Evolutionary conservation across 2,797 vertebrate species (phyloP).

Genomic region (Carduelis carduelis): DNA sequence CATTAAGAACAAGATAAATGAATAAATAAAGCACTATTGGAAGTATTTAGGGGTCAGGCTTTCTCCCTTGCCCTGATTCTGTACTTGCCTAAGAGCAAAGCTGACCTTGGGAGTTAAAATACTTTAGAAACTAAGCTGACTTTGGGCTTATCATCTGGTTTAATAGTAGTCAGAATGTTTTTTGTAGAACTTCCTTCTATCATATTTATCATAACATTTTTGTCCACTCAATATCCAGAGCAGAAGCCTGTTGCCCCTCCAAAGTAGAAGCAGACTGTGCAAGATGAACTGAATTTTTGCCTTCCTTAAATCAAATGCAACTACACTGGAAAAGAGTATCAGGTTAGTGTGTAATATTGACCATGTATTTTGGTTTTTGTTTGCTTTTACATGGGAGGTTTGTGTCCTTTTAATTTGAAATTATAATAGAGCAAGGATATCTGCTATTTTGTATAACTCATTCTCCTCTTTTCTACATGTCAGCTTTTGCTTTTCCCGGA

Average conservation of each 20-base stretch:
- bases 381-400: not conserved
- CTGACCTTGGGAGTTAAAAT: not conserved
- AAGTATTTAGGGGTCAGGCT: not conserved
- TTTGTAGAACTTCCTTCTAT: not conserved
- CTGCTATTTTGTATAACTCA: not conserved
- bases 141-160: not conserved
- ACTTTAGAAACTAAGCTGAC: not conserved
- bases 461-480: not conserved
- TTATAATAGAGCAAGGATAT: not conserved
- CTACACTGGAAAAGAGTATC: not conserved
- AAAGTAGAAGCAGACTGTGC: not conserved
- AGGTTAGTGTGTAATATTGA: not conserved
- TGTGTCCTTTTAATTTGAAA: not conserved
- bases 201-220: not conserved
- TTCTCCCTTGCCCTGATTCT: not conserved
- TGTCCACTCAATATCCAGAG: not conserved
- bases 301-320: not conserved
- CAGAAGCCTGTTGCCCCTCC: rapidly evolving
- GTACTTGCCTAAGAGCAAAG: not conserved
- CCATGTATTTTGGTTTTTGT: not conserved
- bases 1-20: not conserved
- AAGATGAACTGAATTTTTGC: not conserved
- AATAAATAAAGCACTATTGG: not conserved
- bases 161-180: not conserved
- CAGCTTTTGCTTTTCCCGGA: not conserved